phyloP scores from a whole-genome alignment of 2,113 vertebrate genomes.

The Brachypodius melanocephalos region DNA sequence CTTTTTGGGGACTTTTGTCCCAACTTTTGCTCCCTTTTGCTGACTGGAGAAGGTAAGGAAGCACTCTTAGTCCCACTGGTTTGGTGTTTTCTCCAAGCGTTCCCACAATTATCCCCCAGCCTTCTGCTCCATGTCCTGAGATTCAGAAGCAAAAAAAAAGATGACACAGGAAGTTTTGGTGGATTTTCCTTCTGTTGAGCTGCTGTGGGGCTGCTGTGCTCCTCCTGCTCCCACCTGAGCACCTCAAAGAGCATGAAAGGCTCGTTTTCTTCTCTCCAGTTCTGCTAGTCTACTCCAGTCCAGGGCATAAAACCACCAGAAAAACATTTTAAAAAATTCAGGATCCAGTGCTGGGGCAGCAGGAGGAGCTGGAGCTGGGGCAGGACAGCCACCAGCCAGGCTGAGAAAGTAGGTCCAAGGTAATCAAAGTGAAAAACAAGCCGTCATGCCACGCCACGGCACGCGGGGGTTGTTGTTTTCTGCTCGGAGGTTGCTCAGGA shows the following conservation, averaged over 20 bases:
- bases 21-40: neutral
- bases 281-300: neutral
- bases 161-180: neutral
- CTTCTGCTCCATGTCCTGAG: neutral
- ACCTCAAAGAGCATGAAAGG: neutral
- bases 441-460: neutral
- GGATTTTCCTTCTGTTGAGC: neutral
- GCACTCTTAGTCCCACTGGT: neutral
- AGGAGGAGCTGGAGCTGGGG: neutral
- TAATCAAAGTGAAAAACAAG: conserved; percentile 66
- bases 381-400: neutral
- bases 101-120: neutral
- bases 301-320: neutral
- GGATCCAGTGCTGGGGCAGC: neutral
- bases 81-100: rapidly evolving
- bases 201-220: neutral
- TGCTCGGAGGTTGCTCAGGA: conserved; percentile 74
- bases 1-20: neutral
- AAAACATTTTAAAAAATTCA: neutral
- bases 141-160: neutral
- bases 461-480: conserved; percentile 68
- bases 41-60: neutral
- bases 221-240: neutral
- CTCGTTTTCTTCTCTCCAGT: neutral
- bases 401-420: conserved; percentile 53